Conservation (phyloP, 2,888 invertebrate genomes). For the Macaria notata region DNA sequence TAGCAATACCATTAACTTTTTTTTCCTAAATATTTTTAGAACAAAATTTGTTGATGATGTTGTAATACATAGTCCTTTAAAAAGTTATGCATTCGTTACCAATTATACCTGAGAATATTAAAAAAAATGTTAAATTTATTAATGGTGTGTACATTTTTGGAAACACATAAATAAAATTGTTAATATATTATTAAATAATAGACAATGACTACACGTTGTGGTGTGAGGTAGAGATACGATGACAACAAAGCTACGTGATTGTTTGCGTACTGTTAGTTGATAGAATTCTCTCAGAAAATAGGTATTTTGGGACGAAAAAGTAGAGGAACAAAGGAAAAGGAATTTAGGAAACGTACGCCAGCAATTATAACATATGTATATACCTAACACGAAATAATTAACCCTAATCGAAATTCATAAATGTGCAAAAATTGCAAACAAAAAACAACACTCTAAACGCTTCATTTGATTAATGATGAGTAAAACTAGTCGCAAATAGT, state of each 20-base stretch:
- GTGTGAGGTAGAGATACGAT: slow-evolving; percentile 66
- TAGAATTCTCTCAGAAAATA: slow-evolving; percentile 11
- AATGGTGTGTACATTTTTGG: slow-evolving; percentile 6
- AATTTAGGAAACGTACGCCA: slow-evolving; percentile 29
- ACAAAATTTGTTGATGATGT: too few species aligned
- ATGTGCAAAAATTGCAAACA: slow-evolving; percentile 51
- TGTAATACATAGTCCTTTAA: too few species aligned
- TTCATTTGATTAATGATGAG: slow-evolving; percentile 46
- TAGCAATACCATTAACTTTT: too few species aligned
- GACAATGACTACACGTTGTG: slow-evolving; percentile 57
- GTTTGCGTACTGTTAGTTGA: slow-evolving; percentile 54
- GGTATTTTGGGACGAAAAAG: slow-evolving; percentile 20
- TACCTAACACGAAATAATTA: slow-evolving; percentile 3
- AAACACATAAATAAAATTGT: slow-evolving; percentile 38
- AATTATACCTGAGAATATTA: too few species aligned
- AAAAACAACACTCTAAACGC: slow-evolving; percentile 49
- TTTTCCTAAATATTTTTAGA: too few species aligned
- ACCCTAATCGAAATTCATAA: slow-evolving; percentile 23
- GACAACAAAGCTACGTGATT: slow-evolving; percentile 54
- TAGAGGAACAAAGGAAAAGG: slow-evolving; percentile 26
- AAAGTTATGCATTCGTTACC: too few species aligned
- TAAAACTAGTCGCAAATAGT: slow-evolving; percentile 56
- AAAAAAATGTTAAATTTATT: too few species aligned
- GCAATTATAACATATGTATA: slow-evolving; percentile 1
- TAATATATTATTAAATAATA: slow-evolving; percentile 43